Evolutionary conservation across 1,140 invertebrate genomes (phyloP).

Genomic region (Episyrphus balteatus): DNA sequence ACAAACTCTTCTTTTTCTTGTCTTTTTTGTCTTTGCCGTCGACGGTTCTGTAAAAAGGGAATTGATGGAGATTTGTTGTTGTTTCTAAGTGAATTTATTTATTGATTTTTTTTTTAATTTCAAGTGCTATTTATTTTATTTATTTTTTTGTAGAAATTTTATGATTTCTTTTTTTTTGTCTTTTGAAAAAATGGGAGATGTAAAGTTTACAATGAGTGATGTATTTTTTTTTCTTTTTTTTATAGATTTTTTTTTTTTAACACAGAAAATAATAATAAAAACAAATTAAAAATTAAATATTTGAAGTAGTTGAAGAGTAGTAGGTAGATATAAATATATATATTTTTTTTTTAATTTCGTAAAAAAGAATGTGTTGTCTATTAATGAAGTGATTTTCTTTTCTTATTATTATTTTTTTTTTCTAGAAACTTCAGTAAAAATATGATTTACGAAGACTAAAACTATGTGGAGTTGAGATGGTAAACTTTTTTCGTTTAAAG

Average conservation of each 20-base stretch:
- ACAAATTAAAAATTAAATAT: background rate
- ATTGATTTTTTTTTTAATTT: background rate
- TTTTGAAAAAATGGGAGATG: background rate
- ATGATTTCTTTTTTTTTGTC: background rate
- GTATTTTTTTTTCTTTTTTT: background rate
- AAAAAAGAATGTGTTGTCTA: background rate
- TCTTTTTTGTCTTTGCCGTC: constrained; percentile 4
- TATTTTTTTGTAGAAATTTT: too few relatives aligned
- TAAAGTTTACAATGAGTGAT: background rate
- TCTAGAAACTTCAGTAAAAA: background rate
- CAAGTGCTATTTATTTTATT: too few relatives aligned
- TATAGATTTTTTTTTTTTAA: too few relatives aligned
- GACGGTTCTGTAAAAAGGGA: constrained; percentile 1
- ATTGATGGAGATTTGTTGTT: background rate
- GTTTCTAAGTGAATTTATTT: background rate
- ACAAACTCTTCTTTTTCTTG: constrained; percentile 2
- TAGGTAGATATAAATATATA: background rate
- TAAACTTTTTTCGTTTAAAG: too few relatives aligned
- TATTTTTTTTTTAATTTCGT: background rate
- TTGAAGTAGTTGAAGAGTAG: background rate
- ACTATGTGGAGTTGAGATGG: too few relatives aligned
- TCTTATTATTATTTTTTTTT: background rate
- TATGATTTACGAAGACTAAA: too few relatives aligned
- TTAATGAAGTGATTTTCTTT: background rate
- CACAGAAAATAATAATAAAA: background rate